Evolutionary conservation across 2,797 vertebrate genomes (phyloP), one percentile per base, ranked within the genome.

Genomic region (Calcarius lapponicus): DNA sequence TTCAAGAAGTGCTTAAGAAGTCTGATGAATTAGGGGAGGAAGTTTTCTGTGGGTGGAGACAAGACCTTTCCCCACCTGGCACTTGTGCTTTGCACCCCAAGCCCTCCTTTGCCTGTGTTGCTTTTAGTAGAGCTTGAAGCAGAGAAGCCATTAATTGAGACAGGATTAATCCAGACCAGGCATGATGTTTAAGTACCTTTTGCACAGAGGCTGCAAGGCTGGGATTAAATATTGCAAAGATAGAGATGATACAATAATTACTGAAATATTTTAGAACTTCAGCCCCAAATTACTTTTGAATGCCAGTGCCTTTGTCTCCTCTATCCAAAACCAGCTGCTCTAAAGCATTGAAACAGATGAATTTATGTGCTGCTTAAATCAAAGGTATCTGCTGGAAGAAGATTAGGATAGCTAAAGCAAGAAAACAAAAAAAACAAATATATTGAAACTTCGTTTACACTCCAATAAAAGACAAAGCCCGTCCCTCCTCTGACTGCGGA

Each of bases 381-480:
- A 93, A 87, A 94, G 83, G 71, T 61, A 67, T 85, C 96, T 93
- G 90, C 38, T 86, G 79, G 84, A 93, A 92, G 93, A 96, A 79
- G 96, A 96, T 95, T 91, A 96, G 75, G 96, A 93, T 67, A 95
- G 90, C 96, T 93, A 91, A 94, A 94, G 95, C 88, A 90, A 91
- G 95, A 93, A 91, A 97, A 88, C 42, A 95, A 95, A 96, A 96
- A 36, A 96, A 95, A 97, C 97, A 98, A 96, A 98, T 97, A 97
- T 97, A 97, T 95, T 98, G 97, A 97, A 98, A 98, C 98, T 98
- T 98, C 98, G 98, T 99, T 98, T 98, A 98, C 97, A 98, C 98
- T 98, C 98, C 98, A 98, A 98, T 97, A 97, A 96, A 96, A 97
- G 97, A 97, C 94, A 96, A 97, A 98, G 94, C 96, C 97, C 97